A percentile compares a stretch with the other conserved stretches of the same genome.
These are phyloP conservation scores for Hirudinaria manillensis DNA, from an alignment of 2,888 invertebrate genomes.

Conservation along the genomic window DNA sequence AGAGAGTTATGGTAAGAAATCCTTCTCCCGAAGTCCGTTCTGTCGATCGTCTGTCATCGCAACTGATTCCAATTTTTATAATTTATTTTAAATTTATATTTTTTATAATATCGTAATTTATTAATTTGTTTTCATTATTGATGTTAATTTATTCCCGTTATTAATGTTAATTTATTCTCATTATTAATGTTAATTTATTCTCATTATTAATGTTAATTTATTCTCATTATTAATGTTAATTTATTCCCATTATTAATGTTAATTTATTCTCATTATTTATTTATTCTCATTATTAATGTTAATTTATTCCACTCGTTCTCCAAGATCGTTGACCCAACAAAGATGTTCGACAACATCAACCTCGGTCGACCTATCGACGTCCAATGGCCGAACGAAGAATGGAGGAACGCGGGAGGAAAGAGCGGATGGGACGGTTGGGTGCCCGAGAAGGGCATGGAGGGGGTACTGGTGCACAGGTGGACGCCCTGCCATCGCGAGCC, in stretches of 20 bases:
- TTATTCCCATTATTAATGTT: not conserved
- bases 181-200: not conserved
- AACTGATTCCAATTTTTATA: not conserved
- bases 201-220: not conserved
- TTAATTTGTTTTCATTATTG: not conserved
- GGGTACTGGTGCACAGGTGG: slow-evolving; percentile 83
- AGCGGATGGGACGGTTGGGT: slow-evolving; percentile 85
- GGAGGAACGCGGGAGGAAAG: slow-evolving; percentile 78
- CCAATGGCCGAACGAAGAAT: slow-evolving; percentile 86
- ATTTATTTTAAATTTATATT: not conserved
- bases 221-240: not conserved
- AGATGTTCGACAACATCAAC: slow-evolving; percentile 76
- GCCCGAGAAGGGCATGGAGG: slow-evolving; percentile 85
- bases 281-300: not conserved
- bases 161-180: not conserved
- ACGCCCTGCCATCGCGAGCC: slow-evolving; percentile 83
- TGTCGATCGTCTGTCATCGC: no score
- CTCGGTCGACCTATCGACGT: slow-evolving; percentile 82
- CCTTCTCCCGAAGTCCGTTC: not conserved
- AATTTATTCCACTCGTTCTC: not conserved
- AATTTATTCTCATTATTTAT: not conserved
- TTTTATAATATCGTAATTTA: not conserved
- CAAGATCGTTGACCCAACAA: slow-evolving; percentile 48
- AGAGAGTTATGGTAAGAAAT: slow-evolving; percentile 59
- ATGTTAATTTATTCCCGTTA: not conserved